Percentiles rank a stretch among this genome's conserved stretches.
Conservation (phyloP, 2,797 vertebrate species). For the Oryzias dopingdopingensis region DNA sequence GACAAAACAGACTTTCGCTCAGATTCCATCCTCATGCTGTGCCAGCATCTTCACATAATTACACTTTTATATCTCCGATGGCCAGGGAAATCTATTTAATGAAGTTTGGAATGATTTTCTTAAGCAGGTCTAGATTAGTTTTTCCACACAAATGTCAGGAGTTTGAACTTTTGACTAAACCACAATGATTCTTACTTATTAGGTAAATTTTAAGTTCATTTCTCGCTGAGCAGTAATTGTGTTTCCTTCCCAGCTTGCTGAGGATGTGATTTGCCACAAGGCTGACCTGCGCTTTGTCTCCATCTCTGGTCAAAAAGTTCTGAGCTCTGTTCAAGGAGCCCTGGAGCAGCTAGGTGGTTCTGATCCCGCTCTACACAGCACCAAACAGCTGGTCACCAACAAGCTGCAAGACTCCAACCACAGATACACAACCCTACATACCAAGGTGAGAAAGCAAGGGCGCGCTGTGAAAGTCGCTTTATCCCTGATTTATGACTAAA, state of each 20-base stretch:
- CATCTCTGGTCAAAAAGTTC: constrained; percentile 94
- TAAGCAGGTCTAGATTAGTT: constrained; percentile 5
- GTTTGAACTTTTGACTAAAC: not conserved
- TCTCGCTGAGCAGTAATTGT: constrained; percentile 1
- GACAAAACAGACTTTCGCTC: no score
- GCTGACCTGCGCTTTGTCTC: constrained; percentile 94
- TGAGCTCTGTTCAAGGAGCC: constrained; percentile 80
- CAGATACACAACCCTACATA: constrained; percentile 86
- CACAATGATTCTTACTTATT: not conserved
- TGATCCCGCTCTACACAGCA: constrained; percentile 68
- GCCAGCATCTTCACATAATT: constrained; percentile 11
- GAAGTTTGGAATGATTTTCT: constrained; percentile 9
- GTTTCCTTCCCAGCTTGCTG: constrained; percentile 69
- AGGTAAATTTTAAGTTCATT: not conserved
- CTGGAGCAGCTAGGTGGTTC: constrained; percentile 70
- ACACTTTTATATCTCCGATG: constrained; percentile 14
- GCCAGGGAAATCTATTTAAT: not conserved
- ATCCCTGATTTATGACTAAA: not conserved
- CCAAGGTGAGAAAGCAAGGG: constrained; percentile 76
- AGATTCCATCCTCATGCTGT: not conserved
- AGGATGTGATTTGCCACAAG: constrained; percentile 97
- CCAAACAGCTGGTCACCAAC: constrained; percentile 81
- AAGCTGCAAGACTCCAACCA: constrained; percentile 86
- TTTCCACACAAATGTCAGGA: constrained; percentile 11
- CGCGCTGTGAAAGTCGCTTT: not conserved